A percentile compares a stretch with the other conserved stretches of the same genome.
These are phyloP conservation scores for Ormyrus labotus DNA, from an alignment of 2,888 invertebrate genomes.

Conservation along the genomic window DNA sequence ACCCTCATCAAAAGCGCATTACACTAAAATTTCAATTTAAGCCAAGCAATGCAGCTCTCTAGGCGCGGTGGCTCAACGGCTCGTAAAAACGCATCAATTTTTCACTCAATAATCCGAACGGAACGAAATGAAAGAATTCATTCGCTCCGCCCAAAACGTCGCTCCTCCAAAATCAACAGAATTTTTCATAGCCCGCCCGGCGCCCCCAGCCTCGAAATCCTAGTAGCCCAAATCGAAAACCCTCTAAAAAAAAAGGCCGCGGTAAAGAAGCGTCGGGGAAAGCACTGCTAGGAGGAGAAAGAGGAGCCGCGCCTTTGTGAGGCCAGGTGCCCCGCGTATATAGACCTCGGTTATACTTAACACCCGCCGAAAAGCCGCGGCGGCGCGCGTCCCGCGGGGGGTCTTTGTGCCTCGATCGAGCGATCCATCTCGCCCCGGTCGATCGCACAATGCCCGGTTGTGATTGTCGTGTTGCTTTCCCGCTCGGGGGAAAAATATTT, in stretches of 20 bases:
- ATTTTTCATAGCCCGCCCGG: constrained; percentile 20
- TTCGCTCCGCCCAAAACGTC: not conserved
- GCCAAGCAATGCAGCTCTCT: no score
- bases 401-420: no score
- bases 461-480: constrained; percentile 17
- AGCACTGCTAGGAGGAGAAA: not conserved
- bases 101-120: not conserved
- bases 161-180: constrained; percentile 1
- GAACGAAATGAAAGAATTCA: not conserved
- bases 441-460: not conserved
- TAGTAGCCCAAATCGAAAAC: not conserved
- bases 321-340: constrained; percentile 64
- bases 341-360: constrained; percentile 70
- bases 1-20: no score
- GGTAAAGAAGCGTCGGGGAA: not conserved
- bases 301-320: constrained; percentile 16
- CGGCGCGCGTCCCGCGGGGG: no score
- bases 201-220: not conserved
- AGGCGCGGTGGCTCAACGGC: no score
- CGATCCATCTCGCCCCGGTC: not conserved
- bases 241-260: not conserved
- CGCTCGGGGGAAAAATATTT: constrained; percentile 12
- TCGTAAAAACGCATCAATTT: no score
- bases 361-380: constrained; percentile 58
- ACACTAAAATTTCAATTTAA: no score